These are phyloP conservation scores for Sepiola atlantica DNA, from an alignment of 2,888 invertebrate genomes.

Conservation along the genomic window DNA sequence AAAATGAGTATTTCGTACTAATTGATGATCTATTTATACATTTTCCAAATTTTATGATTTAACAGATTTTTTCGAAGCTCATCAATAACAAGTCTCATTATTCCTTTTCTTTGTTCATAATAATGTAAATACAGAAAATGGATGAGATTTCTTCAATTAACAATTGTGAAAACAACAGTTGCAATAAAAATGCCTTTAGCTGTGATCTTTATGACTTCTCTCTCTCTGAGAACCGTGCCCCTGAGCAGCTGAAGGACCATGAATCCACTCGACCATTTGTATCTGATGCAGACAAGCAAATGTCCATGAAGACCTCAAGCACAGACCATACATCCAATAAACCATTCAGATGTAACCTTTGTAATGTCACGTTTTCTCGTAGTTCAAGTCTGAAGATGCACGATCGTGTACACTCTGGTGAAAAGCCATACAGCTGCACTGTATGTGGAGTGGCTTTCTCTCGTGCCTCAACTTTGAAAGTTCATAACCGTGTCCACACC, in stretches of 20 bases:
- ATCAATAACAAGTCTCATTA: neutral
- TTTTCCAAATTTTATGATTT: neutral
- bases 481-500: neutral
- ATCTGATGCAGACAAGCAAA: neutral
- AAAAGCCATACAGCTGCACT: neutral
- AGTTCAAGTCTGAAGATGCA: neutral
- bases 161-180: neutral
- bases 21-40: neutral
- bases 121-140: neutral
- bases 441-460: constrained; percentile 1
- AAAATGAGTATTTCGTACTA: neutral
- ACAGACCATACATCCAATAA: neutral
- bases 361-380: neutral
- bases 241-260: neutral
- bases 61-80: neutral
- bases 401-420: constrained; percentile 2
- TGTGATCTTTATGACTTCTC: constrained; percentile 9
- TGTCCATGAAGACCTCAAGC: neutral
- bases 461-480: constrained; percentile 9
- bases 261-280: neutral
- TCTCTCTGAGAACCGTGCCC: neutral
- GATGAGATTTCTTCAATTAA: neutral
- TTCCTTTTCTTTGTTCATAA: too few species aligned
- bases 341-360: neutral
- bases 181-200: neutral